Conservation (phyloP, 2,888 invertebrate species). For the Drosophila basisetae region DNA sequence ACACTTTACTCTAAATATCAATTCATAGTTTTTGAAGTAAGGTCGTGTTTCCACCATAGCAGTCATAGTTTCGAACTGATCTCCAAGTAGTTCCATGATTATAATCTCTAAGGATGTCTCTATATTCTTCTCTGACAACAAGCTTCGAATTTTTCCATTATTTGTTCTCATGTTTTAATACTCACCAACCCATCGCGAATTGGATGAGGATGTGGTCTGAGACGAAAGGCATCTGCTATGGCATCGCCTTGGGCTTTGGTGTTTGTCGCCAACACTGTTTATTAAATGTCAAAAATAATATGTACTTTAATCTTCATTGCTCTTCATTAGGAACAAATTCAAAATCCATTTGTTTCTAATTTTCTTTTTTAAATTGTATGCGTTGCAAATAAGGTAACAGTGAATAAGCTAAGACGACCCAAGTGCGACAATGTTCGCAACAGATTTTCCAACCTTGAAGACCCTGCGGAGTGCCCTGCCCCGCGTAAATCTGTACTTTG, state of each 20-base stretch:
- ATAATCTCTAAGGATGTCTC: not conserved
- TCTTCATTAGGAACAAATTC: not conserved
- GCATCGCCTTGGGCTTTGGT: not conserved
- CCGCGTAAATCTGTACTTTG: conserved; percentile 80
- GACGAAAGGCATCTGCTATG: not conserved
- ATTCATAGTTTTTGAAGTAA: too few species aligned
- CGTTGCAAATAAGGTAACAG: not conserved
- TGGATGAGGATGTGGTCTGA: not conserved
- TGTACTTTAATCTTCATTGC: not conserved
- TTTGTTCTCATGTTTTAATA: not conserved
- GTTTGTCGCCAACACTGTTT: not conserved
- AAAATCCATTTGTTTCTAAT: not conserved
- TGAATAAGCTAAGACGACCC: conserved; percentile 3
- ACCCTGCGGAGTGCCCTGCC: conserved; percentile 79
- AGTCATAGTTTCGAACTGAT: too few species aligned
- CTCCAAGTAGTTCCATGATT: not conserved
- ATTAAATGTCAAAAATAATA: not conserved
- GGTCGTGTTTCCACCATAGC: too few species aligned
- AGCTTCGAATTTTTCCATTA: not conserved
- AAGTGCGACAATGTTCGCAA: conserved; percentile 77
- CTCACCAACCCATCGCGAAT: not conserved
- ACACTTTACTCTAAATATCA: too few species aligned
- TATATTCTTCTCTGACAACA: not conserved
- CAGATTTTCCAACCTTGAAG: conserved; percentile 81
- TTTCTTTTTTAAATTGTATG: not conserved